Base-by-base conservation (phyloP, 2,888 invertebrate genomes). In the Drosophila hamatofila region DNA sequence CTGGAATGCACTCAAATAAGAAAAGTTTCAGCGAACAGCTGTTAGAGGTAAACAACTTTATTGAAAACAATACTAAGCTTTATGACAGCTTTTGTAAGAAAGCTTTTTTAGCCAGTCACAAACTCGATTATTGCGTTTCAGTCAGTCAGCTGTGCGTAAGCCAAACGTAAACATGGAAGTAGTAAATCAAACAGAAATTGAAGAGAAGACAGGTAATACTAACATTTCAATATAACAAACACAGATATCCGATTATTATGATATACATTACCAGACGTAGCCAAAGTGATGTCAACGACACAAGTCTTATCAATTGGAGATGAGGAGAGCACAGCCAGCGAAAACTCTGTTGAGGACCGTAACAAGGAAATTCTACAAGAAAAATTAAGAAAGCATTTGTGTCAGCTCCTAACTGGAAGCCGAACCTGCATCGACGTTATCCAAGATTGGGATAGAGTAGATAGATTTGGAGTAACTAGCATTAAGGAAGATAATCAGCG, bases 301-400 rank as follows among this genome's bases (percentile, higher is more conserved):
- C 48, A 64, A 37, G 58, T 76, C 1, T 35, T 76, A 54, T 8
- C 51, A 0, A 77, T 72, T 23, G 72, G 64, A 16, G 21, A 42
- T 56, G 46, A 41, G 1, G 48, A 76, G 12, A 9, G 12, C 23
- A 18, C 4, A 14, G 12, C 8, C 1, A 23, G 9, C 9, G 21
- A 33, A 35, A 9, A 23, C 16, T 4, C 35, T 1, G 5, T 16
- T 2, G 23, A 35, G 16, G 3, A 16, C 4, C 8, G 35, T 4
- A 3, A 44, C 3, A 23, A 5, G 1, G 2, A 7, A 1, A 44
- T 41, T n/a, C 25, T 12, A 11, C 6, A 21, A 0, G 42, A 21
- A 1, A 49, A 58, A 12, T 67, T 49, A 4, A 1, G 3, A 6
- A 54, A 35, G 2, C 49, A 67, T 49, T 63, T 76, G 5, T 27